Conservation (phyloP, 1,140 invertebrate genomes). For the Magallana ariakensis region DNA sequence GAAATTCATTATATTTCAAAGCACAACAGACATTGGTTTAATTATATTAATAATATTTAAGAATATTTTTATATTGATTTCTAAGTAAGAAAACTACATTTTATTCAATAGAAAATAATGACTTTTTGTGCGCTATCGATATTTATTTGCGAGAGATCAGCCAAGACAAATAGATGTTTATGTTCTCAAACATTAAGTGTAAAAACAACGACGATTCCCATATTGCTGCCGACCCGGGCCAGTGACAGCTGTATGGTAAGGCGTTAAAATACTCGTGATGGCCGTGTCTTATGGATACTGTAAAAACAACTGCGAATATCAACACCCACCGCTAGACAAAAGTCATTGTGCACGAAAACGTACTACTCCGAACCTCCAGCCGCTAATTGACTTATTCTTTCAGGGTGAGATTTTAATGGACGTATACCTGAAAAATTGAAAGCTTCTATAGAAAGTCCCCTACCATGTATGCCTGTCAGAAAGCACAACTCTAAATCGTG, state of each 20-base stretch:
- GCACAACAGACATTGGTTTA: no score
- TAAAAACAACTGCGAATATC: slow-evolving; percentile 11
- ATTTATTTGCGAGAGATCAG: no score
- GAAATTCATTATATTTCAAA: no score
- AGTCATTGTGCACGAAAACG: neutral
- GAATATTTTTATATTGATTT: no score
- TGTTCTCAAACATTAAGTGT: no score
- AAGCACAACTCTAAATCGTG: neutral
- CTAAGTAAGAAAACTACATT: no score
- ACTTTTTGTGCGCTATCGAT: no score
- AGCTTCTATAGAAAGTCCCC: slow-evolving; percentile 10
- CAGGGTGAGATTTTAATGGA: slow-evolving; percentile 28
- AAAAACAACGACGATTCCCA: neutral
- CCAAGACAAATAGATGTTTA: no score
- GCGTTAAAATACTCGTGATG: no score
- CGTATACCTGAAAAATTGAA: slow-evolving; percentile 1
- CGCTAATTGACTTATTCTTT: slow-evolving; percentile 13
- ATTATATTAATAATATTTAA: no score
- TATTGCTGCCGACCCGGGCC: neutral
- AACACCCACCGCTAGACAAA: neutral
- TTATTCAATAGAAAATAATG: no score
- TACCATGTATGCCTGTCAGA: slow-evolving; percentile 5
- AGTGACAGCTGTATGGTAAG: neutral
- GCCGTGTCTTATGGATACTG: neutral
- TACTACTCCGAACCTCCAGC: neutral